Percentiles rank a stretch among this genome's conserved stretches.
phyloP scores from a whole-genome alignment of 2,888 invertebrate genomes.

The Orthosia cruda region DNA sequence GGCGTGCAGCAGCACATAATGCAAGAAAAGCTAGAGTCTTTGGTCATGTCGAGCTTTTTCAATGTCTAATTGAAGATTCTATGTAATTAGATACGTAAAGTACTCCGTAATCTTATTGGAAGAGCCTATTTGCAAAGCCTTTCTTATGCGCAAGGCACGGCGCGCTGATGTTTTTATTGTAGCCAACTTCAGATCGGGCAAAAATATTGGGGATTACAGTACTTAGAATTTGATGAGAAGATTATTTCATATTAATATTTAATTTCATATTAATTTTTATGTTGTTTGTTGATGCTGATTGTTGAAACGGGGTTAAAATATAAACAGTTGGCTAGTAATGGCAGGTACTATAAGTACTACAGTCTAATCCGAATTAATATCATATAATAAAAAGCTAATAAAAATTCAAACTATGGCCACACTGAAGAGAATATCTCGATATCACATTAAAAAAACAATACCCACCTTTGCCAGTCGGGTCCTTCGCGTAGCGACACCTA shows the following conservation, averaged over 20 bases:
- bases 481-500: no score
- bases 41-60: neutral
- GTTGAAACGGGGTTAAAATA: neutral
- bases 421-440: neutral
- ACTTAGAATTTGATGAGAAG: neutral
- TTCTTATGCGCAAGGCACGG: no score
- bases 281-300: neutral
- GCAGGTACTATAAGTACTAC: no score
- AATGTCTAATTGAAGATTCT: slow-evolving; percentile 1
- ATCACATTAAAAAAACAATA: no score
- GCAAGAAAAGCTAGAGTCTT: neutral
- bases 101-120: no score
- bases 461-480: no score
- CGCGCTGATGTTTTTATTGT: neutral
- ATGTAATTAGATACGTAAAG: neutral
- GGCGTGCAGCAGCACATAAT: neutral
- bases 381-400: neutral
- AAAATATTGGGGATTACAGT: no score
- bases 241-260: neutral
- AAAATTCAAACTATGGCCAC: neutral
- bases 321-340: no score
- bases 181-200: neutral
- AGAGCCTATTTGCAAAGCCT: no score
- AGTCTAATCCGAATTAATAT: neutral
- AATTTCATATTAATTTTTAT: no score